Evolutionary conservation across 2,797 vertebrate genomes (phyloP).

Genomic region (Morelia viridis): DNA sequence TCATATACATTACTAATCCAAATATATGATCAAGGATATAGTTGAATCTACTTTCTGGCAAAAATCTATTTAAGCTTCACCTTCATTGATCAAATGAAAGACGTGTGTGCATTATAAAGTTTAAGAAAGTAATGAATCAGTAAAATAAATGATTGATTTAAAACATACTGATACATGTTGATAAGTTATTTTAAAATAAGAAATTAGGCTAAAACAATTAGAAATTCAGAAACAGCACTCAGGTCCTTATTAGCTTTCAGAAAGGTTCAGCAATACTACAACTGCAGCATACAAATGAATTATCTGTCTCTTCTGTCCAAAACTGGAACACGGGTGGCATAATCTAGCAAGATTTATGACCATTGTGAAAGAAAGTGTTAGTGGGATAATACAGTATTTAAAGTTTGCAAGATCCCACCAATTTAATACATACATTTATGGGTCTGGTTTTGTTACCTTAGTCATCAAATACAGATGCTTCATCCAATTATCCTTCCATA

Average conservation of each 20-base stretch:
- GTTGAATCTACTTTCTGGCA: constrained; percentile 45
- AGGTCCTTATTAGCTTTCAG: neutral
- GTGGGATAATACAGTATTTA: neutral
- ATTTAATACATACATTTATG: neutral
- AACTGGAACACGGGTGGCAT: neutral
- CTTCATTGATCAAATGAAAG: constrained; percentile 39
- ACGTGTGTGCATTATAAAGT: neutral
- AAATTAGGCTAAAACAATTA: neutral
- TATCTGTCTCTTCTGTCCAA: neutral
- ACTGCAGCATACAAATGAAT: neutral
- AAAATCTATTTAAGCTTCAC: constrained; percentile 46
- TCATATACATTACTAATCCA: neutral
- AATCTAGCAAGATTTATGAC: neutral
- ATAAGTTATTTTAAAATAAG: neutral
- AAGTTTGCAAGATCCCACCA: neutral
- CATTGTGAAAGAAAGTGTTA: neutral
- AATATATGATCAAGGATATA: constrained; percentile 38
- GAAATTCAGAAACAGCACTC: neutral
- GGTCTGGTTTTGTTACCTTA: neutral
- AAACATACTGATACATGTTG: neutral
- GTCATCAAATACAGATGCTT: neutral
- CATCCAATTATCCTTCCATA: neutral
- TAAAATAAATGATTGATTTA: constrained; percentile 15
- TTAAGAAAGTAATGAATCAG: neutral
- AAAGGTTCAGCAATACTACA: neutral